These are phyloP conservation scores for Lepus townsendii DNA, from an alignment of 2,797 vertebrate genomes.

Conservation along the genomic window DNA sequence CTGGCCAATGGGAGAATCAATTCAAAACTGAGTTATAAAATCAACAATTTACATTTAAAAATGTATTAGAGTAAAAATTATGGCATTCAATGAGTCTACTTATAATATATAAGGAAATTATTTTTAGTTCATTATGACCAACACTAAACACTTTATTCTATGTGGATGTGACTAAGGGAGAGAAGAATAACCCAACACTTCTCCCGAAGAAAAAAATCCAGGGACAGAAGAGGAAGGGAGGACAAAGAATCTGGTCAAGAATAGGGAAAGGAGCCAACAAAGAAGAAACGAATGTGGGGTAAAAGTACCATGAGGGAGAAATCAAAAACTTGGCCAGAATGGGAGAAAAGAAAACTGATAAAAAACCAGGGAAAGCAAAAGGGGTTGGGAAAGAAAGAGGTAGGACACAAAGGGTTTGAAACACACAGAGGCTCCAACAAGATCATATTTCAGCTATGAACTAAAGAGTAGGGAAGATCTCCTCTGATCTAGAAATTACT, in stretches of 20 bases:
- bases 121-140: not conserved
- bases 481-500: not conserved
- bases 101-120: not conserved
- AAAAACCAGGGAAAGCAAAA: not conserved
- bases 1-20: not conserved
- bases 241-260: not conserved
- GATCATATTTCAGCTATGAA: not conserved
- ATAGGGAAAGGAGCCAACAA: not conserved
- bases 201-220: not conserved
- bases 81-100: not conserved
- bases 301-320: not conserved
- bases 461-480: not conserved
- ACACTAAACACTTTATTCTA: not conserved
- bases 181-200: not conserved
- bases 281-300: not conserved
- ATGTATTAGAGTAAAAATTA: not conserved
- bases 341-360: not conserved
- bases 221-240: not conserved
- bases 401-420: not conserved
- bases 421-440: not conserved
- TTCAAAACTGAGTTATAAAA: not conserved
- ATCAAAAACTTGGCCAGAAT: not conserved
- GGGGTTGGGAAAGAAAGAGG: not conserved
- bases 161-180: not conserved
- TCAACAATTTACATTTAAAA: not conserved